Evolutionary conservation across 2,113 vertebrate genomes (phyloP).

Genomic region (Carassius auratus): DNA sequence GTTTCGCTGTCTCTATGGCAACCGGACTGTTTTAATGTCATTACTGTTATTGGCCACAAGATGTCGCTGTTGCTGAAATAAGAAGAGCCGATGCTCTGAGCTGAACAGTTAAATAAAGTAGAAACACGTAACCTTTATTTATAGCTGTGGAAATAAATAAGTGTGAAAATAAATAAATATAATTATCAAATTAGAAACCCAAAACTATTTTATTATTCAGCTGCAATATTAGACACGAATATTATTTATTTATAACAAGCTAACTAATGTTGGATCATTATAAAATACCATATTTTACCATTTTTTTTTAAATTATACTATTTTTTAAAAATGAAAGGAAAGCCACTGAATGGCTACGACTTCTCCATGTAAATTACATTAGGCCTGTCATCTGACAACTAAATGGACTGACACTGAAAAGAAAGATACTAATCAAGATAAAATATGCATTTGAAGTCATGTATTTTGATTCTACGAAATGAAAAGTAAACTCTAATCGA

Average conservation of each 20-base stretch:
- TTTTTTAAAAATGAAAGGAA: background rate
- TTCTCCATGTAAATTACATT: background rate
- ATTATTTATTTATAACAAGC: background rate
- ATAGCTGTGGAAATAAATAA: background rate
- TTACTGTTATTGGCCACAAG: background rate
- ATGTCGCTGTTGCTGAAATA: conserved; percentile 4
- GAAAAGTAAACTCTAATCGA: background rate
- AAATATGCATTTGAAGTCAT: background rate
- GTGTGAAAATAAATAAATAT: no score
- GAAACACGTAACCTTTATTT: background rate
- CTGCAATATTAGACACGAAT: background rate
- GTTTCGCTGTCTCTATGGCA: conserved; percentile 21
- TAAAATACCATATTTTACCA: background rate
- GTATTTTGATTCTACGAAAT: background rate
- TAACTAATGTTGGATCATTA: background rate
- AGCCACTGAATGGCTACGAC: background rate
- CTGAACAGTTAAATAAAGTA: background rate
- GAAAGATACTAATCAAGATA: background rate
- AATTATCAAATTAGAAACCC: no score
- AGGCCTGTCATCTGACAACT: background rate
- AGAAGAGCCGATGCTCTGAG: background rate
- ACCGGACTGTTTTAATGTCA: background rate
- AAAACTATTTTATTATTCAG: no score
- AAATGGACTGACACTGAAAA: background rate
- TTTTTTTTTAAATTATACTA: background rate